Conservation (phyloP, 1,140 invertebrate species). For the Calosoma granatense region DNA sequence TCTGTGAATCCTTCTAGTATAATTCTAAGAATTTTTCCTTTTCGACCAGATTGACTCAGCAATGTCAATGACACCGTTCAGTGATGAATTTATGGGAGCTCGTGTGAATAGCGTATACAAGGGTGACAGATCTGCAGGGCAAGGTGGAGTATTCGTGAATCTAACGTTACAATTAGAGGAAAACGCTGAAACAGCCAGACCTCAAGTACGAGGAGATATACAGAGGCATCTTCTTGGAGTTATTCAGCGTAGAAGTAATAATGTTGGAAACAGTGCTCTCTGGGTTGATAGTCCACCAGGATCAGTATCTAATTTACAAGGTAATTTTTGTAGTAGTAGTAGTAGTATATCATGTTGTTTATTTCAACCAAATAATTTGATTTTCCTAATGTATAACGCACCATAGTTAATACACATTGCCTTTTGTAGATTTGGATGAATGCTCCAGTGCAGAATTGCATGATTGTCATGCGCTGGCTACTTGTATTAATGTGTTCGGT, state of each 20-base stretch:
- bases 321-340: constrained; percentile 18
- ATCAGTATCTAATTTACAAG: constrained; percentile 31
- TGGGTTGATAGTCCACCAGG: constrained; percentile 72
- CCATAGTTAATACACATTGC: constrained; percentile 1
- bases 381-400: neutral
- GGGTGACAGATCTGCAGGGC: constrained; percentile 51
- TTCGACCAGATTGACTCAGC: constrained; percentile 71
- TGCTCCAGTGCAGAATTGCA: constrained; percentile 75
- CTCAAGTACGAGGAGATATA: constrained; percentile 59
- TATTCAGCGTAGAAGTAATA: constrained; percentile 69
- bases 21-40: too few species aligned
- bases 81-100: constrained; percentile 71
- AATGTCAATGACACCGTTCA: constrained; percentile 82
- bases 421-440: constrained; percentile 73
- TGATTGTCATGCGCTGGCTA: constrained; percentile 79
- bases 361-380: neutral
- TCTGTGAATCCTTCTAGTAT: constrained; percentile 13
- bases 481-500: constrained; percentile 83
- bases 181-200: constrained; percentile 53
- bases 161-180: constrained; percentile 67
- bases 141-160: constrained; percentile 70
- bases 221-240: constrained; percentile 76
- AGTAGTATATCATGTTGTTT: too few species aligned
- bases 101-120: constrained; percentile 73
- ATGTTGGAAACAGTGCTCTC: constrained; percentile 73